phyloP scores from a whole-genome alignment of 2,888 invertebrate species.

The Drosophila siamana region DNA sequence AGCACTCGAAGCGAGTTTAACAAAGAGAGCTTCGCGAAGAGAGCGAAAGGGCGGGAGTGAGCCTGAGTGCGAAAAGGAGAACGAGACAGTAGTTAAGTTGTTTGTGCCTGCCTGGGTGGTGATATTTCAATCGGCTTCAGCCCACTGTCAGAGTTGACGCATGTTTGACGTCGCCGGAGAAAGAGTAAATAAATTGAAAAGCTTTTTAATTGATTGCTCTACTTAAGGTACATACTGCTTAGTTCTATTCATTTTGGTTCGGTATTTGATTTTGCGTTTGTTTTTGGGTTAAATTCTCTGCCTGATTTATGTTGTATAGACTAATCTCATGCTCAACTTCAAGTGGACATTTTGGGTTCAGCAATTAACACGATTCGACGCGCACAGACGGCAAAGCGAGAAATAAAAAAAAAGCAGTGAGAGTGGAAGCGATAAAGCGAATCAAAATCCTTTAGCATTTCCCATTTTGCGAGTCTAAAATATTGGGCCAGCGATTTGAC shows the following conservation, averaged over 20 bases:
- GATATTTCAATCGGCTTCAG: not conserved
- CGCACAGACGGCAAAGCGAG: conserved; percentile 38
- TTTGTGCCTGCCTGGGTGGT: not conserved
- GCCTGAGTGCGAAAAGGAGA: too few species aligned
- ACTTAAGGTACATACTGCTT: conserved; percentile 24
- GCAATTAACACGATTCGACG: conserved; percentile 78
- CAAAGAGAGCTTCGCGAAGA: not conserved
- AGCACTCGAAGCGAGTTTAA: conserved; percentile 1
- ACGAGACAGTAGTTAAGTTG: not conserved
- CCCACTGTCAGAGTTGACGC: not conserved
- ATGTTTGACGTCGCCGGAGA: conserved; percentile 12
- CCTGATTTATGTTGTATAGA: conserved; percentile 67
- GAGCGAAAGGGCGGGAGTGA: not conserved
- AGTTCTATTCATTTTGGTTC: not conserved
- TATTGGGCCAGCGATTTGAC: conserved; percentile 78
- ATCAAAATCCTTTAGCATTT: conserved; percentile 59
- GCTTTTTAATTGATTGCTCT: conserved; percentile 70
- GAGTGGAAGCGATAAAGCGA: conserved; percentile 44
- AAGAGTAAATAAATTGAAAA: conserved; percentile 51
- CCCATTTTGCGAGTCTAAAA: conserved; percentile 62
- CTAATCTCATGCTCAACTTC: conserved; percentile 68
- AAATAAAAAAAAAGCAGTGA: not conserved
- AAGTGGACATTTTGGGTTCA: conserved; percentile 36
- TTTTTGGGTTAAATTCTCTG: conserved; percentile 41
- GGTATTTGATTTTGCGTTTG: conserved; percentile 39